Evolutionary conservation across 2,888 invertebrate species (phyloP).

Genomic region (Perizoma affinitatum): DNA sequence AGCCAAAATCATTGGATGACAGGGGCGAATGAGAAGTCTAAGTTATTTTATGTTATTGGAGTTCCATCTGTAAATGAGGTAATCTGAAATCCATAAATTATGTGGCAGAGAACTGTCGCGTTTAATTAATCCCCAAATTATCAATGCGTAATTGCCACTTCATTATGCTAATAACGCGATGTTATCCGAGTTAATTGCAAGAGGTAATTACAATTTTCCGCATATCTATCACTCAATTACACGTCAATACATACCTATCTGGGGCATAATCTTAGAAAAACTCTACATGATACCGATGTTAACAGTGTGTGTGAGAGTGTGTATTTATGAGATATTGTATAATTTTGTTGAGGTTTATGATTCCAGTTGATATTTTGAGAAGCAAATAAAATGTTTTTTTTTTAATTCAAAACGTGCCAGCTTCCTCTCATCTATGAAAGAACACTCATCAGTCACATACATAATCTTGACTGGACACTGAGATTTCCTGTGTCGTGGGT

Average conservation of each 20-base stretch:
- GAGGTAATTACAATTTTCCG: constrained; percentile 28
- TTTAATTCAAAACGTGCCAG: too few species aligned
- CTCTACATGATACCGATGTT: too few species aligned
- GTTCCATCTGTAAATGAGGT: constrained; percentile 8
- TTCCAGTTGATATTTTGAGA: too few species aligned
- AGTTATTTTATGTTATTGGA: neutral
- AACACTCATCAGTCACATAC: too few species aligned
- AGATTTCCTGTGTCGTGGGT: too few species aligned
- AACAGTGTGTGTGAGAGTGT: too few species aligned
- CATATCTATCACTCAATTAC: constrained; percentile 21
- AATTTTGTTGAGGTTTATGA: too few species aligned
- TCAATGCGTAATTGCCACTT: constrained; percentile 32
- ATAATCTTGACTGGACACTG: too few species aligned
- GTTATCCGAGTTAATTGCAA: constrained; percentile 32
- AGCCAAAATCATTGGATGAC: too few species aligned
- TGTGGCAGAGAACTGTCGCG: constrained; percentile 16
- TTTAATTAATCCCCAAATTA: constrained; percentile 32
- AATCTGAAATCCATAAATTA: constrained; percentile 26
- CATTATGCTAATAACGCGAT: constrained; percentile 30
- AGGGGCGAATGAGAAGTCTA: neutral
- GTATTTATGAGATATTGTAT: too few species aligned
- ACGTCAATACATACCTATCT: neutral
- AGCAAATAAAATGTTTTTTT: too few species aligned
- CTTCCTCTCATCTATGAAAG: too few species aligned
- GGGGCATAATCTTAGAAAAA: neutral